Evolutionary conservation across 2,113 vertebrate genomes (phyloP).

Genomic region (Caretta caretta): DNA sequence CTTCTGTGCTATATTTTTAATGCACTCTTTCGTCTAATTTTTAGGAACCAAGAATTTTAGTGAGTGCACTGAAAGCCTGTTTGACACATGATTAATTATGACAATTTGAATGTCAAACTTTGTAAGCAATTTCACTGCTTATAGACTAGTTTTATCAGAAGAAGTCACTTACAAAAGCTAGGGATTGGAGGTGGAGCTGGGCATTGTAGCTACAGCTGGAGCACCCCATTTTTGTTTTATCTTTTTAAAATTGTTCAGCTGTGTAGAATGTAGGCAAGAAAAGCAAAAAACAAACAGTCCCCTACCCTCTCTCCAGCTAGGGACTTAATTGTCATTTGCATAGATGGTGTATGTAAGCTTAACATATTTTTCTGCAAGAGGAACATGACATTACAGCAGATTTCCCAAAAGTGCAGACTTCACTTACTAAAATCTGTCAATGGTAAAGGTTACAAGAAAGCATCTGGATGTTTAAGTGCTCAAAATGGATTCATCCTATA

Average conservation of each 20-base stretch:
- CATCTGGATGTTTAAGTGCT: not conserved
- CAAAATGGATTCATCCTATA: not conserved
- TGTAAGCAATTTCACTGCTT: slow-evolving; percentile 11
- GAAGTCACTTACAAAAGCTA: slow-evolving; percentile 48
- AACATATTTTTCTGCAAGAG: slow-evolving; percentile 28
- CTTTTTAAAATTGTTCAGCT: slow-evolving; percentile 72
- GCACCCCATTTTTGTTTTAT: slow-evolving; percentile 66
- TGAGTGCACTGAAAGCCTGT: not conserved
- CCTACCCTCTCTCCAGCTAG: slow-evolving; percentile 34
- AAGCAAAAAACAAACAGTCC: slow-evolving; percentile 63
- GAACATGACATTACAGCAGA: not conserved
- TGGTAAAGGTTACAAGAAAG: not conserved
- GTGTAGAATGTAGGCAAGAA: slow-evolving; percentile 63
- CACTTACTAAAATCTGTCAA: not conserved
- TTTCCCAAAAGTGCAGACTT: not conserved
- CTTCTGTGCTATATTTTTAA: not conserved
- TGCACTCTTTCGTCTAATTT: not conserved
- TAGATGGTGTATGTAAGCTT: slow-evolving; percentile 42
- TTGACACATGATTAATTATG: slow-evolving; percentile 24
- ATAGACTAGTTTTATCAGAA: slow-evolving; percentile 47
- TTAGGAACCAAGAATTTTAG: slow-evolving; percentile 10
- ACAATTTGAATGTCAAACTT: slow-evolving; percentile 39
- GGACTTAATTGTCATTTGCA: slow-evolving; percentile 57
- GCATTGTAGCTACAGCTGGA: slow-evolving; percentile 63
- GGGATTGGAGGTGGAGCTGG: not conserved